Evolutionary conservation across 2,113 vertebrate species (phyloP).

Genomic region (Mohoua ochrocephala): DNA sequence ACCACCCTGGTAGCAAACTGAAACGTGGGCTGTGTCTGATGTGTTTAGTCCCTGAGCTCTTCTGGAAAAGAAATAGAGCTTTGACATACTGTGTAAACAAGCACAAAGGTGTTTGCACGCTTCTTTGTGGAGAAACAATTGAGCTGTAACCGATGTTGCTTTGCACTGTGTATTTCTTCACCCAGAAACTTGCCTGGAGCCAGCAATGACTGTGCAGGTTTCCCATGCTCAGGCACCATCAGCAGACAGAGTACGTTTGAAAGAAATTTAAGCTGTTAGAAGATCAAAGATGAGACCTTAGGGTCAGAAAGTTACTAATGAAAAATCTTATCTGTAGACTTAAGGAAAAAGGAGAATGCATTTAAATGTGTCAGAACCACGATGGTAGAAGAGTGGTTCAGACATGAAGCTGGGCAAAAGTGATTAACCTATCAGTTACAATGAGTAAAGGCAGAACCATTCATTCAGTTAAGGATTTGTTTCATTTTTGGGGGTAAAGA

Average conservation of each 20-base stretch:
- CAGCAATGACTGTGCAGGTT: not conserved
- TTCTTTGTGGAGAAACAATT: constrained; percentile 32
- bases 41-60: not conserved
- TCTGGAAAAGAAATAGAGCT: not conserved
- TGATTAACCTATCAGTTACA: not conserved
- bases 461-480: not conserved
- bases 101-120: constrained; percentile 10
- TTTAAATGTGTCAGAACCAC: not conserved
- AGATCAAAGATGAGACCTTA: not conserved
- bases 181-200: not conserved
- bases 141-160: constrained; percentile 44
- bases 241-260: not conserved
- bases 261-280: not conserved
- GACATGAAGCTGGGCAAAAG: not conserved
- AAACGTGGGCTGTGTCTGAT: not conserved
- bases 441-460: not conserved
- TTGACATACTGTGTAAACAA: not conserved
- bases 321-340: not conserved
- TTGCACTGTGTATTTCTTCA: not conserved
- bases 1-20: constrained; percentile 43
- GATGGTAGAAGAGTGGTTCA: not conserved
- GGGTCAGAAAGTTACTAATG: not conserved
- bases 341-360: not conserved
- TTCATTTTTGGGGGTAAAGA: not conserved
- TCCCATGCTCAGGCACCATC: not conserved